phyloP scores from a whole-genome alignment of 2,888 invertebrate genomes.

The Agriopis aurantiaria region DNA sequence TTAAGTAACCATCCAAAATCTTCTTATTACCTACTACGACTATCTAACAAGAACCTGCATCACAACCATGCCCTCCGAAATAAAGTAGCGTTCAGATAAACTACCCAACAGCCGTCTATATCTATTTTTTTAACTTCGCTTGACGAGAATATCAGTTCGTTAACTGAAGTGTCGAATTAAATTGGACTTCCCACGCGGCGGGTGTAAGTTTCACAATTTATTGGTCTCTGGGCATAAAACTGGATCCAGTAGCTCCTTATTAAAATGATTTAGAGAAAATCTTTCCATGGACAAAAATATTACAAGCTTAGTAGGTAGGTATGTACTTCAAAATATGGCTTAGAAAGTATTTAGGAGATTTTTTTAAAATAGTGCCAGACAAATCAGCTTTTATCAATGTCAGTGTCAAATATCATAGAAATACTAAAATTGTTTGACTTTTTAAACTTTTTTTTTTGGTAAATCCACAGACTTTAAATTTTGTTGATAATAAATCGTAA shows the following conservation, averaged over 20 bases:
- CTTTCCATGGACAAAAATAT: not conserved
- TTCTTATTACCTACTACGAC: no score
- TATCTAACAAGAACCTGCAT: no score
- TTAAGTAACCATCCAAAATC: no score
- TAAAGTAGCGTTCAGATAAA: not conserved
- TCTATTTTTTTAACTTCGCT: slow-evolving; percentile 1
- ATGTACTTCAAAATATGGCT: not conserved
- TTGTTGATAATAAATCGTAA: not conserved
- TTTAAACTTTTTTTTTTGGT: no score
- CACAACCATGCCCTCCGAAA: not conserved
- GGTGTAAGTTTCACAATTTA: slow-evolving; percentile 66
- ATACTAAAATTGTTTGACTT: no score
- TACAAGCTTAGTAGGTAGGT: not conserved
- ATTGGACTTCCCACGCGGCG: slow-evolving; percentile 57
- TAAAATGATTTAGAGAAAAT: slow-evolving; percentile 31
- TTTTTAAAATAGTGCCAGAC: no score
- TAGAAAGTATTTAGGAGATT: no score
- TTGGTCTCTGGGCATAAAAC: slow-evolving; percentile 64
- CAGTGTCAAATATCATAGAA: no score
- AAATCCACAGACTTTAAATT: no score
- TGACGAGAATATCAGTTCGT: slow-evolving; percentile 37
- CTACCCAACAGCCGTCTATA: not conserved
- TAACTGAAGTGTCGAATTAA: slow-evolving; percentile 65
- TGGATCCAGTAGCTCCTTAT: slow-evolving; percentile 50
- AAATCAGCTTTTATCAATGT: no score